Percentiles rank a stretch among this genome's conserved stretches.
phyloP scores from a whole-genome alignment of 2,888 invertebrate genomes.

The Acanthacorydalis orientalis region DNA sequence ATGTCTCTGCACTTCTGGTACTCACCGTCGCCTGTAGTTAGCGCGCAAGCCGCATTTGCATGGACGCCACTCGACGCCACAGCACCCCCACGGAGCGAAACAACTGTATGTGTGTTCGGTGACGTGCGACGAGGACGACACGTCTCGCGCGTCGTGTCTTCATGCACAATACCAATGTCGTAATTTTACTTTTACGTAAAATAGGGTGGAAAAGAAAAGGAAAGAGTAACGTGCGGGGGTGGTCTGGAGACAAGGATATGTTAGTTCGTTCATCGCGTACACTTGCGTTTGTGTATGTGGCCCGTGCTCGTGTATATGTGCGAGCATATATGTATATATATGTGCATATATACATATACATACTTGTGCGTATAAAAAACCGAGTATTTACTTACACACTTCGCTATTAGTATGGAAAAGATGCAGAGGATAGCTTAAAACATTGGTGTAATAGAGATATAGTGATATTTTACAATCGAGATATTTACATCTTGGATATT shows the following conservation, averaged over 20 bases:
- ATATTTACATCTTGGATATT: no score
- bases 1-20: conserved; percentile 28
- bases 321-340: no score
- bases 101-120: neutral
- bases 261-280: no score
- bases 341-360: no score
- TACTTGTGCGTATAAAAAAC: no score
- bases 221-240: neutral
- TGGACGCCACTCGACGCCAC: conserved; percentile 14
- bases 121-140: neutral
- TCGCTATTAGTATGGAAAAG: no score
- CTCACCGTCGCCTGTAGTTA: conserved; percentile 28
- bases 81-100: conserved; percentile 9
- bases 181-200: conserved; percentile 7
- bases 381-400: no score
- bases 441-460: no score
- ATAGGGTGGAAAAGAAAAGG: conserved; percentile 1
- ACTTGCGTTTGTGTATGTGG: no score
- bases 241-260: neutral
- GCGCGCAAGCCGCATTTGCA: conserved; percentile 30
- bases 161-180: conserved; percentile 3
- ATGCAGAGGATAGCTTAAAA: no score
- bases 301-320: no score
- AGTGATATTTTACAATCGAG: no score
- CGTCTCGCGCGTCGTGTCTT: neutral